Percentiles rank a stretch among this genome's conserved stretches.
phyloP scores from a whole-genome alignment of 2,797 vertebrate genomes.

The Diplodus puntazzo region DNA sequence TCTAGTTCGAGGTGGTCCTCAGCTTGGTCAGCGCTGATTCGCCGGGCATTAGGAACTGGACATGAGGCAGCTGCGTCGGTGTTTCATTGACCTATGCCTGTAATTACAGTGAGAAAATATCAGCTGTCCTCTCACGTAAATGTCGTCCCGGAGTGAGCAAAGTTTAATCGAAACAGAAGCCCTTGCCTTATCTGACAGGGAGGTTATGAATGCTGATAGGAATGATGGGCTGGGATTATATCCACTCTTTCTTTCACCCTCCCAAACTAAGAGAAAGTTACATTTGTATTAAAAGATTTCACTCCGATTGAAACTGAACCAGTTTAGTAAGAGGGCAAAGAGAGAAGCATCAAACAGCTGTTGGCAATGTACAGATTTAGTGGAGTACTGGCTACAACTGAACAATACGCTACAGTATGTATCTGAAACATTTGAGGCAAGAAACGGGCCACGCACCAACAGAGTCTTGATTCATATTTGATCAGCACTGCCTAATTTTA shows the following conservation, averaged over 20 bases:
- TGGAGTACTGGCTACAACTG: no score
- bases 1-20: slow-evolving; percentile 14
- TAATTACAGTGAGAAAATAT: slow-evolving; percentile 82
- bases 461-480: no score
- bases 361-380: no score
- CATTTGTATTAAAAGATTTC: slow-evolving; percentile 1
- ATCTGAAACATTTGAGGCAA: no score
- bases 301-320: not conserved
- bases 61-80: slow-evolving; percentile 50
- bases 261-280: not conserved
- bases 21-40: slow-evolving; percentile 43
- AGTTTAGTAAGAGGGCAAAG: not conserved
- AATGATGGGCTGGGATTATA: slow-evolving; percentile 21
- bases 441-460: no score
- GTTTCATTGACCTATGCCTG: slow-evolving; percentile 76
- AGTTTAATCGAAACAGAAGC: slow-evolving; percentile 80
- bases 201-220: slow-evolving; percentile 70
- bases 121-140: slow-evolving; percentile 76
- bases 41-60: slow-evolving; percentile 9
- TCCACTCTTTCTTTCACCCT: slow-evolving; percentile 18
- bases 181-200: slow-evolving; percentile 54
- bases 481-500: no score
- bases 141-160: slow-evolving; percentile 69
- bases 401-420: no score
- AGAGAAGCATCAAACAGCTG: no score